Conservation (phyloP, 2,113 vertebrate species). For the Drymodes brunneopygia region DNA sequence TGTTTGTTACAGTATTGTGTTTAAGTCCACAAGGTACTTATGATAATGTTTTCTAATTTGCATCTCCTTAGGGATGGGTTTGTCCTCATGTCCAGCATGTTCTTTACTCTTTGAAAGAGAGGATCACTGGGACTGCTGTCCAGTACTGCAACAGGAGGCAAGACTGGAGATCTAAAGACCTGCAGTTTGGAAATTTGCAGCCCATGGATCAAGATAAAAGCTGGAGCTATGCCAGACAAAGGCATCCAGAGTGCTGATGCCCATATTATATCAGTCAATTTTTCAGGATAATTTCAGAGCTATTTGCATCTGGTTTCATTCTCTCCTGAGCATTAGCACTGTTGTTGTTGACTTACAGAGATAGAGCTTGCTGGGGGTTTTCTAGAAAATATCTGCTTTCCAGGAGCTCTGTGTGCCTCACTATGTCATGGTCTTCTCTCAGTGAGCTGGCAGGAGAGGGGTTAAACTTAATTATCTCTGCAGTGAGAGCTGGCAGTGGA, state of each 20-base stretch:
- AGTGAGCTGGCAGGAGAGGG: background rate
- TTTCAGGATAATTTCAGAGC: background rate
- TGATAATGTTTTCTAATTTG: background rate
- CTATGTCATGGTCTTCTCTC: background rate
- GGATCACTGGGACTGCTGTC: background rate
- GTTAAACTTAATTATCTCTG: background rate
- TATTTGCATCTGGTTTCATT: background rate
- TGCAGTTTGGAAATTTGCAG: background rate
- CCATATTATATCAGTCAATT: rapidly evolving
- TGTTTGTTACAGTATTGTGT: background rate
- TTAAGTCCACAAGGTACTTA: background rate
- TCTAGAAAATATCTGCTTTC: background rate
- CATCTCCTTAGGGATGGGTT: background rate
- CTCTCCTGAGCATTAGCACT: background rate
- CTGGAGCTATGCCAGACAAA: background rate
- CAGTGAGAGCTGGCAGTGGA: background rate
- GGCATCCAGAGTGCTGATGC: background rate
- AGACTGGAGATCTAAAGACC: background rate
- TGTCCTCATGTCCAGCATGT: background rate
- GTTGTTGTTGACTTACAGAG: background rate
- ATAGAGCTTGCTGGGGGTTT: background rate
- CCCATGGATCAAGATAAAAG: background rate
- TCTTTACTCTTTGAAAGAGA: background rate
- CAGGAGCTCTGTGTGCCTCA: background rate
- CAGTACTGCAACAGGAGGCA: background rate